These are phyloP conservation scores for Pagetopsis macropterus DNA, from an alignment of 2,797 vertebrate species.

Conservation along the genomic window DNA sequence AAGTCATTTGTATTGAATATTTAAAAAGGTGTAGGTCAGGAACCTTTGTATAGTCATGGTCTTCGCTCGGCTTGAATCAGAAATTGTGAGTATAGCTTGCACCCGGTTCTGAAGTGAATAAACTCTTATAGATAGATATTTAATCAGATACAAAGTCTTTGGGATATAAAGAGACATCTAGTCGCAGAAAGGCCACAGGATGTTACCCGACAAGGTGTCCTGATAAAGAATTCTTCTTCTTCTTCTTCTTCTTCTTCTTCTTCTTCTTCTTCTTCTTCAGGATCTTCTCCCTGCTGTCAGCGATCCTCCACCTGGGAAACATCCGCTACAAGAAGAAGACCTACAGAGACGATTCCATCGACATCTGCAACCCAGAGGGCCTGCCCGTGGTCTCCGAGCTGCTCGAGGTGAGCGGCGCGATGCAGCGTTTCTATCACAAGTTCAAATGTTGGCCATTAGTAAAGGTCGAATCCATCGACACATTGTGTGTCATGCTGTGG, in stretches of 20 bases:
- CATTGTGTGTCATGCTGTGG: background rate
- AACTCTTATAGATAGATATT: background rate
- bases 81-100: background rate
- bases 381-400: conserved; percentile 91
- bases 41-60: too few species aligned
- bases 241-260: background rate
- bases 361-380: conserved; percentile 93
- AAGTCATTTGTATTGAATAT: background rate
- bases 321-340: conserved; percentile 96
- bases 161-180: background rate
- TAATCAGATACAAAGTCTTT: background rate
- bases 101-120: background rate
- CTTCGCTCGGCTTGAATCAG: too few species aligned
- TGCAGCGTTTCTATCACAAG: background rate
- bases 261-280: conserved; percentile 64
- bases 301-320: conserved; percentile 94
- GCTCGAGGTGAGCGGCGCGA: conserved; percentile 85
- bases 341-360: conserved; percentile 94
- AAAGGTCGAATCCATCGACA: background rate
- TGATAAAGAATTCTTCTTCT: background rate
- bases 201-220: background rate
- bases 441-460: background rate
- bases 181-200: background rate
- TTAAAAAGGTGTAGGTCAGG: too few species aligned
- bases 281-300: conserved; percentile 93